These are phyloP conservation scores for Brevimyrus niger DNA, from an alignment of 2,113 vertebrate genomes.

Conservation along the genomic window DNA sequence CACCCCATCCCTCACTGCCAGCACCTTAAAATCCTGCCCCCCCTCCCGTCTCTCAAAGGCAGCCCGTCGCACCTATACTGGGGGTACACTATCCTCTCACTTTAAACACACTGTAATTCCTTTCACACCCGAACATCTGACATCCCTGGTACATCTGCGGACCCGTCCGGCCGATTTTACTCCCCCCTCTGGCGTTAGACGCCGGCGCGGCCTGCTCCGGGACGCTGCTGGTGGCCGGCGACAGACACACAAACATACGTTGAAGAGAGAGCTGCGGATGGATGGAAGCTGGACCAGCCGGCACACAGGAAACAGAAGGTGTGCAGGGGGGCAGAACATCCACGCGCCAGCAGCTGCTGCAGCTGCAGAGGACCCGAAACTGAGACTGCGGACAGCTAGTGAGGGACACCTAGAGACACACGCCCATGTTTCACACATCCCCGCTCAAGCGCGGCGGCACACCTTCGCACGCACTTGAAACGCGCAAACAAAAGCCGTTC, in stretches of 20 bases:
- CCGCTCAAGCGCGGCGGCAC: not conserved
- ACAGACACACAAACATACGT: not conserved
- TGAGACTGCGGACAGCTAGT: not conserved
- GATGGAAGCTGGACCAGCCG: not conserved
- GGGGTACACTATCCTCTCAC: not conserved
- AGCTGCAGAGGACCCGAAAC: not conserved
- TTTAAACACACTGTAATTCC: not conserved
- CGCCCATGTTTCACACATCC: not conserved
- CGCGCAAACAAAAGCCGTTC: not conserved
- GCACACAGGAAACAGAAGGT: not conserved
- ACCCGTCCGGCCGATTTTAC: not conserved
- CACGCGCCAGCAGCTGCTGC: not conserved
- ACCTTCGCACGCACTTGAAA: not conserved
- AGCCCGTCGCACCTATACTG: not conserved
- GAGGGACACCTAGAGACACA: not conserved
- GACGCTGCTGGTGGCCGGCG: not conserved
- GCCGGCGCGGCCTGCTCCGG: not conserved
- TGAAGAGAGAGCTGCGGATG: not conserved
- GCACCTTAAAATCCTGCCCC: not conserved
- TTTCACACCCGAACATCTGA: not conserved
- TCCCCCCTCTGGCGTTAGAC: not conserved
- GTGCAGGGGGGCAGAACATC: not conserved
- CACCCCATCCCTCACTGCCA: conserved; percentile 29
- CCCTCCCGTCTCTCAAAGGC: not conserved
- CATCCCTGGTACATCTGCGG: not conserved